A percentile compares a stretch with the other conserved stretches of the same genome.
Evolutionary conservation across 2,113 vertebrate genomes (phyloP).

Genomic region (Paedocypris sp.): DNA sequence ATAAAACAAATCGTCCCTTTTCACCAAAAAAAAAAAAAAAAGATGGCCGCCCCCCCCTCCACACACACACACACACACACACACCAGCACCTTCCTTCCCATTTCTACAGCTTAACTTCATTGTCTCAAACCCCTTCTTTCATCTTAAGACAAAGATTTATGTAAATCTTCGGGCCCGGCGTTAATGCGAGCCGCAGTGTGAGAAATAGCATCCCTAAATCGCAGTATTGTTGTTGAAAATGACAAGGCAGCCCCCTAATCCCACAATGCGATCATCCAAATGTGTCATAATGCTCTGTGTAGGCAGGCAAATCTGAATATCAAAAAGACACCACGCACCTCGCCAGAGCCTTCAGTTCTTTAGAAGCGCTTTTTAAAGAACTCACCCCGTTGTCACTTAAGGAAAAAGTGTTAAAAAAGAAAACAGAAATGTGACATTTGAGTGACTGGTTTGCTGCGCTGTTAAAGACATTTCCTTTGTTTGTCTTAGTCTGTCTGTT

Average conservation of each 20-base stretch:
- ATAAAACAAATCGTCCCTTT: slow-evolving; percentile 41
- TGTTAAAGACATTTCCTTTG: slow-evolving; percentile 24
- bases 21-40: background rate
- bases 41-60: slow-evolving; percentile 30
- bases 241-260: slow-evolving; percentile 73
- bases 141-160: slow-evolving; percentile 77
- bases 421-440: slow-evolving; percentile 30
- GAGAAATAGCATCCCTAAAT: slow-evolving; percentile 70
- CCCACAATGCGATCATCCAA: slow-evolving; percentile 71
- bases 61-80: background rate
- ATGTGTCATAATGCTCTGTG: slow-evolving; percentile 67
- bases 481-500: slow-evolving; percentile 15
- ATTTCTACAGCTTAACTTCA: slow-evolving; percentile 70
- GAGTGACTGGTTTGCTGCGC: slow-evolving; percentile 38
- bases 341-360: slow-evolving; percentile 48
- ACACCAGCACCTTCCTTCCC: slow-evolving; percentile 31
- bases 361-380: slow-evolving; percentile 40
- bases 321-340: slow-evolving; percentile 59
- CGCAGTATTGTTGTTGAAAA: slow-evolving; percentile 71
- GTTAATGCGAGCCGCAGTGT: slow-evolving; percentile 64
- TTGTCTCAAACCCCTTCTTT: slow-evolving; percentile 67
- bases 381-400: slow-evolving; percentile 48
- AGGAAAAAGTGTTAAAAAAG: slow-evolving; percentile 10
- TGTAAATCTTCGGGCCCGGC: slow-evolving; percentile 68
- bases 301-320: slow-evolving; percentile 64